phyloP scores from a whole-genome alignment of 1,140 invertebrate species.

The Hesperophylax magnus region DNA sequence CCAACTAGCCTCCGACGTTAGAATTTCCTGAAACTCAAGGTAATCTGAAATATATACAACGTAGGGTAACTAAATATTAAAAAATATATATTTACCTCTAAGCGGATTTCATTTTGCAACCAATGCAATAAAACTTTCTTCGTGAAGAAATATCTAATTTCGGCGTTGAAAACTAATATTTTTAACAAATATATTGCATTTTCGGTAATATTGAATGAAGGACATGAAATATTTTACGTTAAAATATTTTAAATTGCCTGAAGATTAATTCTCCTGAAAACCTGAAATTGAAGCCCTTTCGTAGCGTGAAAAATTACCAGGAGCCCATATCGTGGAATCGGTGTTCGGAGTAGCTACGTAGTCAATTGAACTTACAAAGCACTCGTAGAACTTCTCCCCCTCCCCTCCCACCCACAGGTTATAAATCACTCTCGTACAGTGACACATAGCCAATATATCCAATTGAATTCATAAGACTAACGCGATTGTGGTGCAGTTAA shows the following conservation, averaged over 20 bases:
- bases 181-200: background rate
- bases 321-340: slow-evolving; percentile 40
- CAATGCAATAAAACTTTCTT: background rate
- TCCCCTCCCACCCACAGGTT: too few species aligned
- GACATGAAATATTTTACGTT: slow-evolving; percentile 32
- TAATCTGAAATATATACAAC: slow-evolving; percentile 16
- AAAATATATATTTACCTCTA: background rate
- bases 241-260: slow-evolving; percentile 24
- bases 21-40: slow-evolving; percentile 40
- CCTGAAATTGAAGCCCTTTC: slow-evolving; percentile 59
- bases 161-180: background rate
- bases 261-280: slow-evolving; percentile 55
- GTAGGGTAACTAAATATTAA: background rate
- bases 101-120: background rate
- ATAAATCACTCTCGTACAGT: background rate
- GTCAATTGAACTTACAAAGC: background rate
- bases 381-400: background rate
- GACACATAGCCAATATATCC: background rate
- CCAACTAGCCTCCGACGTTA: slow-evolving; percentile 37
- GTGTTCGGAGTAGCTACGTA: slow-evolving; percentile 21
- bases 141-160: background rate
- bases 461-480: too few species aligned
- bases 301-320: slow-evolving; percentile 58
- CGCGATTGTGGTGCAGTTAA: too few species aligned
- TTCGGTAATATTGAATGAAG: background rate